Evolutionary conservation across 2,888 invertebrate species (phyloP), one percentile per base, ranked within the genome.

Genomic region (Hyposoter dolosus): DNA sequence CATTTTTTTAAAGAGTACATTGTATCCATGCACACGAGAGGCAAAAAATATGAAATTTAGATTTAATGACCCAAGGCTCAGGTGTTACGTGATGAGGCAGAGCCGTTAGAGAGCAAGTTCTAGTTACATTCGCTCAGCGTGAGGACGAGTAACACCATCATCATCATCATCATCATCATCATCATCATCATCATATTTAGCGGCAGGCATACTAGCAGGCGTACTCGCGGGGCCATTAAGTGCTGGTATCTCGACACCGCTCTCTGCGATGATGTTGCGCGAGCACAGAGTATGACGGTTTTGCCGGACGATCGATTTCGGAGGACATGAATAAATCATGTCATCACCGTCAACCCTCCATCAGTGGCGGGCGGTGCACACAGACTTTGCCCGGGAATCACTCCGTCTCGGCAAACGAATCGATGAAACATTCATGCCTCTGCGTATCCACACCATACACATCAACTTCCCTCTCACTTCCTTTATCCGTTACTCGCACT

Each of bases 281-380:
- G 66, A 23, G 78, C 66, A 60, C 74, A 80, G 78, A 68, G 72
- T 80, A 80, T 63, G 75, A 82, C 80, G 86, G 78, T 82, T 82
- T 82, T 82, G 86, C 81, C 84, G 78, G 84, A 83, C 86, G 87
- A 88, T 88, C 84, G 85, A 88, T 86, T 88, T 86, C 83, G 82
- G 77, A 83, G 82, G 83, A 85, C 87, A 89, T 88, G 87, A 87
- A 89, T 87, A 89, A 89, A 89, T 89, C 87, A 89, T 89, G 88
- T 87, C 88, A 88, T 88, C 88, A 88, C 82, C 85, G 86, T 88
- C 88, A 88, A 87, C 88, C 88, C 88, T 82, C 89, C 87, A 88
- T 87, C 88, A 89, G 84, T 80, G 69, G 82, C 85, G 68, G 56
- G 28, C 82, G 75, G 83, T 66, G 83, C 68, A 74, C 85, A 74